Conservation (phyloP, 1,140 invertebrate genomes). For the Hestina assimilis region DNA sequence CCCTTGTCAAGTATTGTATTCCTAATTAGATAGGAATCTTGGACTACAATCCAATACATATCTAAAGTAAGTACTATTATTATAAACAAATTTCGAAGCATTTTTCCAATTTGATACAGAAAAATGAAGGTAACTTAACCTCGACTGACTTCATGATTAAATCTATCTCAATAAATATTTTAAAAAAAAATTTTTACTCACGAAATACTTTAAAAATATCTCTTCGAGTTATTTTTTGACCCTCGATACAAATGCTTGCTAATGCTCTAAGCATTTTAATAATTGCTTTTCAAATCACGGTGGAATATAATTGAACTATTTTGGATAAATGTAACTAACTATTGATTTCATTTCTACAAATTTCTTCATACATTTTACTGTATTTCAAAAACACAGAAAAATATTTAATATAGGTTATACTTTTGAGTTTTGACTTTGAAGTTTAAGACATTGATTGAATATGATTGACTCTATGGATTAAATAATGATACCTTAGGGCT, state of each 20-base stretch:
- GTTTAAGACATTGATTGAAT: too few species aligned
- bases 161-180: not conserved
- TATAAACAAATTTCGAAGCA: too few species aligned
- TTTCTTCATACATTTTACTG: conserved; percentile 7
- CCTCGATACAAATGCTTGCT: conserved; percentile 20
- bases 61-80: too few species aligned
- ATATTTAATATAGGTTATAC: conserved; percentile 6
- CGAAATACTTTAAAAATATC: conserved; percentile 25
- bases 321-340: not conserved
- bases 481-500: too few species aligned
- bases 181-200: conserved; percentile 7
- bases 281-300: conserved; percentile 4
- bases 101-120: too few species aligned
- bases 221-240: conserved; percentile 13
- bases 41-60: too few species aligned
- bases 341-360: conserved; percentile 14
- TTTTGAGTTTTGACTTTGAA: too few species aligned
- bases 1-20: too few species aligned
- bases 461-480: too few species aligned
- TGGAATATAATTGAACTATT: not conserved
- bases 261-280: conserved; percentile 27
- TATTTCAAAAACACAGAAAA: conserved; percentile 9
- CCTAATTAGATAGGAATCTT: too few species aligned
- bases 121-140: too few species aligned
- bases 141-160: too few species aligned